phyloP scores from a whole-genome alignment of 92 coral and sea anemone genomes.

The Porites rus region DNA sequence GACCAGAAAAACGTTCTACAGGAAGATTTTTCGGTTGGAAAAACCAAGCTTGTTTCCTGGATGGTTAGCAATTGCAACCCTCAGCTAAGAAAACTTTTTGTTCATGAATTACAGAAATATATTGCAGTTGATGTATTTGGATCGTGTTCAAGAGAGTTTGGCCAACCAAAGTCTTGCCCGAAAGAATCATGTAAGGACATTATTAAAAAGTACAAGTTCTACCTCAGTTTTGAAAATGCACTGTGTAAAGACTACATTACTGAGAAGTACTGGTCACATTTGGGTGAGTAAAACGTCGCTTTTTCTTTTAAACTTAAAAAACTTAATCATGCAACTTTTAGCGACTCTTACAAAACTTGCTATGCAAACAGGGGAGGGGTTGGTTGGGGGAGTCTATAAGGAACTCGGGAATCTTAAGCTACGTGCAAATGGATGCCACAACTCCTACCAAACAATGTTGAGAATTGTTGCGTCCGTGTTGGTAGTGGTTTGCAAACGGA shows the following conservation, averaged over 20 bases:
- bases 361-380: no score
- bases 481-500: no score
- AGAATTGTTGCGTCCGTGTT: no score
- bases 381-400: no score
- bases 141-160: neutral
- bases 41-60: neutral
- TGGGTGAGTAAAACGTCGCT: neutral
- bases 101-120: constrained; percentile 2
- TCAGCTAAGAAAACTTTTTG: neutral
- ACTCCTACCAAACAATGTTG: no score
- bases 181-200: neutral
- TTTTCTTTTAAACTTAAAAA: neutral
- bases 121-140: constrained; percentile 23
- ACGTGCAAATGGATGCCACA: no score
- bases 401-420: no score
- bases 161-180: neutral
- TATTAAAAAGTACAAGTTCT: constrained; percentile 47
- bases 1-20: neutral
- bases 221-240: constrained; percentile 57
- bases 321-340: no score
- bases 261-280: constrained; percentile 64
- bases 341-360: no score
- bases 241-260: constrained; percentile 64
- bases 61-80: constrained; percentile 1
- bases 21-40: neutral